Evolutionary conservation across 2,113 vertebrate species (phyloP).

Genomic region (Cichladusa arquata): DNA sequence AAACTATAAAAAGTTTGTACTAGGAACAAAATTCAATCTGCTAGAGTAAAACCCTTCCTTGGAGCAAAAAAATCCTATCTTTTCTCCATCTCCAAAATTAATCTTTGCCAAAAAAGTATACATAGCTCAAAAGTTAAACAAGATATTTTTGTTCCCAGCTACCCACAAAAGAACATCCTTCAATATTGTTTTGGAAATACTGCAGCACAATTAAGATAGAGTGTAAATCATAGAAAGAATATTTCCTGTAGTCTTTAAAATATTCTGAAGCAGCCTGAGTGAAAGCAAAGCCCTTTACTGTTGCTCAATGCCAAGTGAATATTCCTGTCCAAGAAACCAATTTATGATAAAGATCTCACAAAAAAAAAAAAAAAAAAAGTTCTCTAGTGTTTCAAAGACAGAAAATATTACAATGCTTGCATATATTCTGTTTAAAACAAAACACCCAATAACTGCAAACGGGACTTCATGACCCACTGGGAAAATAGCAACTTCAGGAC

Average conservation of each 20-base stretch:
- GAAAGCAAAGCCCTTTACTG: slow-evolving; percentile 33
- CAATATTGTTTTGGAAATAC: slow-evolving; percentile 66
- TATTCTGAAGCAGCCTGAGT: slow-evolving; percentile 26
- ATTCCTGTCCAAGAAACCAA: slow-evolving; percentile 68
- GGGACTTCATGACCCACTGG: neutral
- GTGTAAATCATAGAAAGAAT: slow-evolving; percentile 54
- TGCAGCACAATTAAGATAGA: slow-evolving; percentile 37
- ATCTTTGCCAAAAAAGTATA: slow-evolving; percentile 29
- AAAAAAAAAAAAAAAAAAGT: too few relatives aligned
- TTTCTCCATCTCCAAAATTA: slow-evolving; percentile 1
- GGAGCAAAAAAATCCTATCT: neutral
- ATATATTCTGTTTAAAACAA: neutral
- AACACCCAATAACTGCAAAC: slow-evolving; percentile 18
- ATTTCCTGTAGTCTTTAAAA: slow-evolving; percentile 51
- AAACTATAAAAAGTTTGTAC: slow-evolving; percentile 16
- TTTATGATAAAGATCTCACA: slow-evolving; percentile 60
- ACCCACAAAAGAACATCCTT: slow-evolving; percentile 61
- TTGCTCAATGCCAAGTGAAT: slow-evolving; percentile 48
- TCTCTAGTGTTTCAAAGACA: slow-evolving; percentile 47
- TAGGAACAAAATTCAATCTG: slow-evolving; percentile 7
- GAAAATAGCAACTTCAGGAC: neutral
- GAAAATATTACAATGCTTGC: slow-evolving; percentile 22
- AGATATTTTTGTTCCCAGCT: slow-evolving; percentile 62
- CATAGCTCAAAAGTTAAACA: slow-evolving; percentile 60
- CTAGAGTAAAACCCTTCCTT: neutral